Base-by-base conservation (phyloP, 2,797 vertebrate genomes). In the Aulostomus chinensis region DNA sequence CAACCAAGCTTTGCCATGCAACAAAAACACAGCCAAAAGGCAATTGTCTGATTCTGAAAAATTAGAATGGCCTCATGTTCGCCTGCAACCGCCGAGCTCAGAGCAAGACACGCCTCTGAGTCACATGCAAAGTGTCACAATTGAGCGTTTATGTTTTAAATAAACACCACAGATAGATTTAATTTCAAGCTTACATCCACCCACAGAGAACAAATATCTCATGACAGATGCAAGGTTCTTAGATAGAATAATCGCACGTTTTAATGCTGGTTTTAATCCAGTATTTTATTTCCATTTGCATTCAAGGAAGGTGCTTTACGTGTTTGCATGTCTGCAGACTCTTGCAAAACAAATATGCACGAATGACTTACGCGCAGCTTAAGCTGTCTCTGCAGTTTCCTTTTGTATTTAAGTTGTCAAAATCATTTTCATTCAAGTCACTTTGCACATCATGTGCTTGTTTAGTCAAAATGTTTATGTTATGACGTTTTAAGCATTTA, bases 11-110 rank as follows among this genome's bases (percentile, higher is more conserved):
- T 83, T 66, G 63, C 67, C 63, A 54, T 24, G 65, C 41, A n/a
- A n/a, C 5, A 38, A 36, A 10, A 43, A 31, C 51, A 48, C 48
- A n/a, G 70, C 79, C 66, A 62, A 61, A 41, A 81, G 52, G 54
- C 61, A 58, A 64, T 56, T 53, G 69, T 65, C 50, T 73, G 63
- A 68, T 46, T 22, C 46, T 58, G 71, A 38, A 60, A 66, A 68
- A 66, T 73, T 56, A 67, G 48, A 48, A 77, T 61, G 68, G 67
- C 48, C 77, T 77, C 73, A 58, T 49, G 64, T 62, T 76, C 57
- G 70, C 77, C 72, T 72, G 76, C 16, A 20, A 64, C 54, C 67
- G 58, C 49, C 10, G 14, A 61, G 69, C 57, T 47, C 54, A 4
- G 39, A 57, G 45, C 48, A 60, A 45, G 78, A 67, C 67, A 46